phyloP scores from a whole-genome alignment of 2,888 invertebrate species.

The Ichneumoninae sp. region DNA sequence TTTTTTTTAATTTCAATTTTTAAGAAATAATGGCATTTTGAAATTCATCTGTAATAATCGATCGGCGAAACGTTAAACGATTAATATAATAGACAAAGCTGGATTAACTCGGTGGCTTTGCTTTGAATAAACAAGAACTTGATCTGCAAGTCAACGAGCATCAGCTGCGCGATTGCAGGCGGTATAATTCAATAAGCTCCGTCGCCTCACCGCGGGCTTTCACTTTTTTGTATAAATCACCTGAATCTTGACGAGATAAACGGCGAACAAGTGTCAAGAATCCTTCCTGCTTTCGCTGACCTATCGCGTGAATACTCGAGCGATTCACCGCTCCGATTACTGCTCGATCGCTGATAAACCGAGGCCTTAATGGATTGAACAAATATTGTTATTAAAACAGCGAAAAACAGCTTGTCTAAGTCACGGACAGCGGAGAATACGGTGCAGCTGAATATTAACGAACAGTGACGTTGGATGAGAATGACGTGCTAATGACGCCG shows the following conservation, averaged over 20 bases:
- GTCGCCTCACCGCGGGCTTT: constrained; percentile 30
- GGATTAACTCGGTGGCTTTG: not conserved
- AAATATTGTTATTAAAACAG: constrained; percentile 26
- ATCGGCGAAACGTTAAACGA: constrained; percentile 5
- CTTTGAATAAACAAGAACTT: constrained; percentile 2
- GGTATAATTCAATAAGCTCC: not conserved
- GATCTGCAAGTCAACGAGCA: constrained; percentile 15
- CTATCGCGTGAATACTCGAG: constrained; percentile 15
- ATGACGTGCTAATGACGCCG: constrained; percentile 12
- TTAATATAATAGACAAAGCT: not conserved
- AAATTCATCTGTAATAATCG: not conserved
- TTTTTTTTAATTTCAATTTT: too few relatives aligned
- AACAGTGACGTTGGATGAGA: not conserved
- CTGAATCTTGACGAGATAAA: constrained; percentile 32
- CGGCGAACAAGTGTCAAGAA: constrained; percentile 5
- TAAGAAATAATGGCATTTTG: constrained; percentile 1
- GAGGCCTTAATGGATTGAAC: constrained; percentile 12
- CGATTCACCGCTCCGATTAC: constrained; percentile 43
- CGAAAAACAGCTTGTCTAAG: not conserved
- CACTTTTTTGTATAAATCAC: constrained; percentile 42
- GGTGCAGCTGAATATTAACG: constrained; percentile 13
- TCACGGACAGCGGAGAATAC: constrained; percentile 26
- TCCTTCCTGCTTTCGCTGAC: constrained; percentile 59
- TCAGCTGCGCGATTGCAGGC: constrained; percentile 11
- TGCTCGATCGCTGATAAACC: constrained; percentile 8